Evolutionary conservation across 2,797 vertebrate species (phyloP).

Genomic region (Galago senegalensis): DNA sequence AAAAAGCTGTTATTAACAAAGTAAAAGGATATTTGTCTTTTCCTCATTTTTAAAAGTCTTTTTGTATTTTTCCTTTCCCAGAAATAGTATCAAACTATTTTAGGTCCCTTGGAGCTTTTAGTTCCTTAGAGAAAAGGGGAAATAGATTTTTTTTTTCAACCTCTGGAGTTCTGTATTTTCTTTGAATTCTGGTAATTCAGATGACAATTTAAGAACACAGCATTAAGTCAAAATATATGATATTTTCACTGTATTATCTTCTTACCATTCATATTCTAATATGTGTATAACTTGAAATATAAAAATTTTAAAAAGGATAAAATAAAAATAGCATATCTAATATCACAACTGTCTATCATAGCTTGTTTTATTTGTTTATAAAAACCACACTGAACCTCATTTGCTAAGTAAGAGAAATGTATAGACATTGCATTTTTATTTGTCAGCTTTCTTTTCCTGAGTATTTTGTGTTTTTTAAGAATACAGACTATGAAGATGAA

Average conservation of each 20-base stretch:
- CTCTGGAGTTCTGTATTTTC: neutral
- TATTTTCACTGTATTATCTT: neutral
- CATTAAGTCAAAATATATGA: neutral
- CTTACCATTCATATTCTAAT: neutral
- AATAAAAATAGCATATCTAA: neutral
- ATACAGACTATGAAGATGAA: conserved; percentile 94
- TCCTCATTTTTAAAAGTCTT: neutral
- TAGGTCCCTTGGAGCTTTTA: neutral
- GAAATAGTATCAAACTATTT: neutral
- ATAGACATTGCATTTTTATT: conserved; percentile 42
- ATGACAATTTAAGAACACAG: neutral
- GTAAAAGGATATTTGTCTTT: conserved; percentile 9
- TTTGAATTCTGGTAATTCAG: neutral
- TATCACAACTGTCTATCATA: neutral
- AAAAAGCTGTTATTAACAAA: neutral
- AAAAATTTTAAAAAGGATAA: conserved; percentile 41
- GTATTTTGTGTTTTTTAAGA: conserved; percentile 90
- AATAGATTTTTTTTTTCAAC: neutral
- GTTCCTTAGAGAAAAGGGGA: conserved; percentile 44
- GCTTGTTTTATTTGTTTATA: conserved; percentile 18
- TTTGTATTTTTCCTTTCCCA: neutral
- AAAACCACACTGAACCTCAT: neutral
- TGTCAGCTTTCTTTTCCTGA: conserved; percentile 70
- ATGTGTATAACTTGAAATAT: conserved; percentile 26
- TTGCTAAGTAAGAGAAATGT: conserved; percentile 48